Conservation (phyloP, 2,888 invertebrate genomes). For the Eugnorisma glareosa region DNA sequence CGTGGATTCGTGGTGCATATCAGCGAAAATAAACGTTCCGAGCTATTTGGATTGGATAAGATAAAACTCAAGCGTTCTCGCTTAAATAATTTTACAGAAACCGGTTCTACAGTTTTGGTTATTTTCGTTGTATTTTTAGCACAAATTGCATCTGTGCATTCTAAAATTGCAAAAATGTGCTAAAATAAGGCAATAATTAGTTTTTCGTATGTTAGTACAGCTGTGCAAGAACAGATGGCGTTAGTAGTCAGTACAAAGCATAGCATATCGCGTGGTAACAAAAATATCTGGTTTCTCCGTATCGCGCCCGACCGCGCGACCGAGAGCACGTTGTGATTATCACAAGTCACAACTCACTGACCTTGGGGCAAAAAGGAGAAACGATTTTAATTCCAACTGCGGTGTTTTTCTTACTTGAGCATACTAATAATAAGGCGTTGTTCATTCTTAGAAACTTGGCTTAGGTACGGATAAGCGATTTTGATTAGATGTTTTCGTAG, state of each 20-base stretch:
- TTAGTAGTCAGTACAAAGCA: slow-evolving; percentile 65
- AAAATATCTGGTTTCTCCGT: slow-evolving; percentile 83
- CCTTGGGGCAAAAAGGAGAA: slow-evolving; percentile 89
- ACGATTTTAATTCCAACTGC: slow-evolving; percentile 84
- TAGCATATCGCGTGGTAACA: slow-evolving; percentile 70
- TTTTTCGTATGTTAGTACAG: slow-evolving; percentile 54
- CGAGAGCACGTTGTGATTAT: slow-evolving; percentile 80
- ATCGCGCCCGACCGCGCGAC: slow-evolving; percentile 73
- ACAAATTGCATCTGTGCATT: background rate
- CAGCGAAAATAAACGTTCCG: slow-evolving; percentile 45
- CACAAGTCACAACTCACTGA: slow-evolving; percentile 85
- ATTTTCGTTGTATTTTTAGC: slow-evolving; percentile 6
- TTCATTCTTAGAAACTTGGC: slow-evolving; percentile 74
- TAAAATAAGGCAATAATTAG: slow-evolving; percentile 5
- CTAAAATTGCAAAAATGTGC: slow-evolving; percentile 8
- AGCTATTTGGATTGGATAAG: slow-evolving; percentile 65
- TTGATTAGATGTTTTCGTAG: slow-evolving; percentile 54
- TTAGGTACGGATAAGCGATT: slow-evolving; percentile 43
- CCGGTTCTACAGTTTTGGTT: background rate
- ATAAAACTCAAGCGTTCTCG: slow-evolving; percentile 59
- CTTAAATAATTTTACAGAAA: slow-evolving; percentile 27
- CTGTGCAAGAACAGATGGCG: slow-evolving; percentile 78
- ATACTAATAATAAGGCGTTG: slow-evolving; percentile 82
- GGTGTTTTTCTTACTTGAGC: slow-evolving; percentile 80
- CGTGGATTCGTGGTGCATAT: slow-evolving; percentile 48